Base-by-base conservation (phyloP, 2,888 invertebrate genomes). In the Nymphalis c-album region DNA sequence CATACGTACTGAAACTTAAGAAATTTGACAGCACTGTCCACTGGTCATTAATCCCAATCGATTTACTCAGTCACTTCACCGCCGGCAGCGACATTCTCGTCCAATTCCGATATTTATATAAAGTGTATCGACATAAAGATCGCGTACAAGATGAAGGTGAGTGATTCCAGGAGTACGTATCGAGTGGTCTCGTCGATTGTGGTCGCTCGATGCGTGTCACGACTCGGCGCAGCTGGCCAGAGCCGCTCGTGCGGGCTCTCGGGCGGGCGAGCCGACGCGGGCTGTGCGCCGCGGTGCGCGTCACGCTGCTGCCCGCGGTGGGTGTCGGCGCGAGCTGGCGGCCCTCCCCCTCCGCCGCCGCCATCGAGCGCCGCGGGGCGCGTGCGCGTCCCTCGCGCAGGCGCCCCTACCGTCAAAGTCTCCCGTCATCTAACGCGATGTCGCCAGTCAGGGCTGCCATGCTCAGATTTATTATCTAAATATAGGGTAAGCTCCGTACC, bases 211-310 rank as follows among this genome's bases (percentile, higher is more conserved):
- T 35, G 58, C 13, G 61, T n/a, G 18, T n/a, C 97, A 93, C 96
- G 95, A 88, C 96, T 95, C 60, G 70, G 60, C 51, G 58, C 35
- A 22, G 61, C 50, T 13, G 16, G 51, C 22, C 13, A 13, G 51
- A 93, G 51, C 51, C 50, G 22, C 20, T 51, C 51, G 51, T 8
- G 50, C 95, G 94, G 92, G 81, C 75, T 76, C 47, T 74, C 58
- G 67, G 50, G 20, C 51, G 8, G 53, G 31, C 26, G 68, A 60
- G 68, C 62, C 68, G 60, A 51, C 53, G 45, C 40, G 63, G 40
- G 40, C 40, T 13, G 40, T 40, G 40, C 64, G 68, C 55, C 53
- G 59, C 26, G 40, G 57, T 18, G 59, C 53, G 47, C 40, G 63
- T n/a, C 55, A 16, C 62, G 63, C 50, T 47, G 67, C 40, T 31